A percentile compares a stretch with the other conserved stretches of the same genome.
phyloP scores from a whole-genome alignment of 2,888 invertebrate species.

The Blastobasis lacticolella region DNA sequence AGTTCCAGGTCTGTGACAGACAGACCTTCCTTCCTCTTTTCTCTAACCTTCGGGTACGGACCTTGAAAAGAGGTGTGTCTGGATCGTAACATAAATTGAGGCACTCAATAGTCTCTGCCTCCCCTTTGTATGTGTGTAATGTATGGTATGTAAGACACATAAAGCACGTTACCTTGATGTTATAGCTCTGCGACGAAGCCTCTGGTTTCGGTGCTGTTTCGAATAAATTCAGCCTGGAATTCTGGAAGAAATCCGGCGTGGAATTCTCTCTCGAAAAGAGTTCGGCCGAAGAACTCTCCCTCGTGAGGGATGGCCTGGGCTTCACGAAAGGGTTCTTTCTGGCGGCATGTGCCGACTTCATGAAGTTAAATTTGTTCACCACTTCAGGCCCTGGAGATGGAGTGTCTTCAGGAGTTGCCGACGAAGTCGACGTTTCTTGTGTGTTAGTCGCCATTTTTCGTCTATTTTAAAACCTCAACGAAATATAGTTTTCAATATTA shows the following conservation, averaged over 20 bases:
- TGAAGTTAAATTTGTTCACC: conserved; percentile 53
- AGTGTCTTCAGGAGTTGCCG: conserved; percentile 39
- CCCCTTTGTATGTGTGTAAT: too few relatives aligned
- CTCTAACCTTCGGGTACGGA: too few relatives aligned
- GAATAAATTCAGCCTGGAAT: conserved; percentile 57
- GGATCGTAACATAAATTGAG: too few relatives aligned
- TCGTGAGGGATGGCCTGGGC: conserved; percentile 47
- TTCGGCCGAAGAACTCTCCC: conserved; percentile 59
- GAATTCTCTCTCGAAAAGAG: conserved; percentile 59
- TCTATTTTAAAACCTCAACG: too few relatives aligned
- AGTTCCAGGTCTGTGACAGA: too few relatives aligned
- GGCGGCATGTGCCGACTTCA: conserved; percentile 42
- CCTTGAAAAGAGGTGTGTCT: too few relatives aligned
- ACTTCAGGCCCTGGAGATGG: conserved; percentile 39
- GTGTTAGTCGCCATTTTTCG: conserved; percentile 20
- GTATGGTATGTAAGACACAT: too few relatives aligned
- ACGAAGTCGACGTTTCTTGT: conserved; percentile 33
- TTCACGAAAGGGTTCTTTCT: conserved; percentile 60
- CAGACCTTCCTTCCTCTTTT: too few relatives aligned
- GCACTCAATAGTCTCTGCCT: too few relatives aligned
- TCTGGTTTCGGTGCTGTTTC: conserved; percentile 61
- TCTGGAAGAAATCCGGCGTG: conserved; percentile 60
- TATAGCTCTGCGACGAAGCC: conserved; percentile 19
- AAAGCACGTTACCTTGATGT: conserved; percentile 37
- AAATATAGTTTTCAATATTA: too few relatives aligned